phyloP scores from a whole-genome alignment of 2,888 invertebrate species.

The Himalopsyche tibetana region DNA sequence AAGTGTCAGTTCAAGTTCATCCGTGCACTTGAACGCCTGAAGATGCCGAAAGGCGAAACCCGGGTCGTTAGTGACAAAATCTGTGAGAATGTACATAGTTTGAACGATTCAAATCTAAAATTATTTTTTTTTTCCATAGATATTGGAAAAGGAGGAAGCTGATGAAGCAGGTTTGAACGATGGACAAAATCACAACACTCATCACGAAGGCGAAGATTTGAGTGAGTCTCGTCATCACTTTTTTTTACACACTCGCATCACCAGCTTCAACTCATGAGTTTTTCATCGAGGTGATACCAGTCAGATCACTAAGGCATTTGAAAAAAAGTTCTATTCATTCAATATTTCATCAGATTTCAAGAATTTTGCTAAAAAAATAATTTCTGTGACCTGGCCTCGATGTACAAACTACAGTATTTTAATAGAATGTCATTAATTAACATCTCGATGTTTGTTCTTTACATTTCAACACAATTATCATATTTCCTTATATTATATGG shows the following conservation, averaged over 20 bases:
- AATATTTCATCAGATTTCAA: background rate
- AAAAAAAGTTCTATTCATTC: background rate
- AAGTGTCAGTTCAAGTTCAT: too few species aligned
- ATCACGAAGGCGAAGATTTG: slow-evolving; percentile 72
- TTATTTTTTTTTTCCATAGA: too few species aligned
- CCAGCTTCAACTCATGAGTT: background rate
- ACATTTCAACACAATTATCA: background rate
- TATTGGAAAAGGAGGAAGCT: slow-evolving; percentile 76
- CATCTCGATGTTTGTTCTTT: slow-evolving; percentile 16
- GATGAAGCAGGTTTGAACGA: slow-evolving; percentile 72
- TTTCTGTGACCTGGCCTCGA: background rate
- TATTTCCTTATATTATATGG: background rate
- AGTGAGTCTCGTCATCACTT: slow-evolving; percentile 56
- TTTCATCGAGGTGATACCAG: background rate
- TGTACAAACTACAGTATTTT: background rate
- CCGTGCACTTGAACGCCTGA: too few species aligned
- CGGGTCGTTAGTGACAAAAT: too few species aligned
- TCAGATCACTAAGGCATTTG: background rate
- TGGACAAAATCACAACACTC: slow-evolving; percentile 70
- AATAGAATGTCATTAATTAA: background rate
- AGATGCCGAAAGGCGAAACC: too few species aligned
- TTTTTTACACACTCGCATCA: background rate
- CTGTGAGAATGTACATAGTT: too few species aligned
- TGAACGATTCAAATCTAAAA: too few species aligned
- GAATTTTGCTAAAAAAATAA: background rate